A percentile compares a stretch with the other conserved stretches of the same genome.
These are phyloP conservation scores for Heliconius melpomene DNA, from an alignment of 1,140 invertebrate species.

Conservation along the genomic window DNA sequence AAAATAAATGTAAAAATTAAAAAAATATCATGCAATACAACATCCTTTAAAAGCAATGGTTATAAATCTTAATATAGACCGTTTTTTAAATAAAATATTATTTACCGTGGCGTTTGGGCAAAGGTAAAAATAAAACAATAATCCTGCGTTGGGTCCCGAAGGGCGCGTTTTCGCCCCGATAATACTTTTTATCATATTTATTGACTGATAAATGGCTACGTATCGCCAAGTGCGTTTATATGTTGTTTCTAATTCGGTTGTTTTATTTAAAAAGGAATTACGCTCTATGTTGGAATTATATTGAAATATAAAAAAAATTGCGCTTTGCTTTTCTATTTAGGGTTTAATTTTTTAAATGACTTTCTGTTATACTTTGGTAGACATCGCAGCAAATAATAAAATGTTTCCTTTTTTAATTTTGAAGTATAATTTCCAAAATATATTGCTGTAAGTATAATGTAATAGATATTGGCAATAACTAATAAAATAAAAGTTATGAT, in stretches of 20 bases:
- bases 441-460: no score
- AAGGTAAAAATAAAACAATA: slow-evolving; percentile 79
- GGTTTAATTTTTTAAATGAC: no score
- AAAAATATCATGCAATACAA: no score
- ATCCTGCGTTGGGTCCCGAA: slow-evolving; percentile 54
- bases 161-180: slow-evolving; percentile 73
- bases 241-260: slow-evolving; percentile 57
- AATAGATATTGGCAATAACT: no score
- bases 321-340: no score
- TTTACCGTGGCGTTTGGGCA: slow-evolving; percentile 57
- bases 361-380: no score
- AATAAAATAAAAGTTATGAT: no score
- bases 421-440: no score
- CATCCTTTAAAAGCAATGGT: not conserved
- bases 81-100: slow-evolving; percentile 70
- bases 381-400: no score
- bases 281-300: not conserved
- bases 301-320: not conserved
- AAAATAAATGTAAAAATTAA: not conserved
- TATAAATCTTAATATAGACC: slow-evolving; percentile 68
- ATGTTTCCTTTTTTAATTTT: no score
- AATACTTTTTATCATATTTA: slow-evolving; percentile 81
- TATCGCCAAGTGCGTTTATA: slow-evolving; percentile 70
- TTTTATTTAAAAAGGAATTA: slow-evolving; percentile 31
- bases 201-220: slow-evolving; percentile 77